A percentile compares a stretch with the other conserved stretches of the same genome.
These are phyloP conservation scores for Gymnothorax javanicus DNA, from an alignment of 2,797 vertebrate species.

Conservation along the genomic window DNA sequence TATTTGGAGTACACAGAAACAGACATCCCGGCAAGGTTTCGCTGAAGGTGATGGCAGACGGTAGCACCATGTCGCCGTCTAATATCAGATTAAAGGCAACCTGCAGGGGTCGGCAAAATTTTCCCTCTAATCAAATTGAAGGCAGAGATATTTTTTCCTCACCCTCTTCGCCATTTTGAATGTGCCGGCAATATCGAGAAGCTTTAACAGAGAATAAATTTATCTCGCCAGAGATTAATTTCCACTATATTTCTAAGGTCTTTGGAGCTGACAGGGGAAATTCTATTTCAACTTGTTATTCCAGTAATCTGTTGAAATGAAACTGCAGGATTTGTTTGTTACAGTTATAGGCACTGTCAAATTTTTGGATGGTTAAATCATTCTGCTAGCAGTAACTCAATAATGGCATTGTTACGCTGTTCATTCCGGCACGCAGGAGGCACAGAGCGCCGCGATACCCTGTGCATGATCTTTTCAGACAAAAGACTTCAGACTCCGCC, in stretches of 20 bases:
- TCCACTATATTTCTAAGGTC: background rate
- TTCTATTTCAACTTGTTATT: constrained; percentile 27
- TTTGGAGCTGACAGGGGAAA: background rate
- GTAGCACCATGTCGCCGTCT: background rate
- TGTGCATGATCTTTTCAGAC: constrained; percentile 51
- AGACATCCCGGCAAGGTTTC: constrained; percentile 15
- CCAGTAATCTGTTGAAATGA: constrained; percentile 28
- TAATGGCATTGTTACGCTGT: constrained; percentile 5
- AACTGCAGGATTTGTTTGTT: constrained; percentile 34
- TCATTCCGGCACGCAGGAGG: background rate
- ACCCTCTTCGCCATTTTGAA: constrained; percentile 12
- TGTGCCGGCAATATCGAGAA: background rate
- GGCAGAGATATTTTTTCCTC: background rate
- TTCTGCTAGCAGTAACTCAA: constrained; percentile 34
- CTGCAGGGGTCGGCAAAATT: background rate
- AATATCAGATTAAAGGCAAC: constrained; percentile 22
- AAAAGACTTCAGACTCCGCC: background rate
- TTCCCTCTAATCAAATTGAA: constrained; percentile 22
- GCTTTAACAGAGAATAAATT: background rate
- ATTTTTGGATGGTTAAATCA: constrained; percentile 21
- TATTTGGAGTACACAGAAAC: background rate
- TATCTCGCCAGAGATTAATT: background rate
- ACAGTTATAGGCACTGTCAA: constrained; percentile 29
- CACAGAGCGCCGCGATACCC: constrained; percentile 47
- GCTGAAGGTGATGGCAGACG: constrained; percentile 22